phyloP scores from a whole-genome alignment of 2,888 invertebrate species.

The Caenorhabditis auriculariae region DNA sequence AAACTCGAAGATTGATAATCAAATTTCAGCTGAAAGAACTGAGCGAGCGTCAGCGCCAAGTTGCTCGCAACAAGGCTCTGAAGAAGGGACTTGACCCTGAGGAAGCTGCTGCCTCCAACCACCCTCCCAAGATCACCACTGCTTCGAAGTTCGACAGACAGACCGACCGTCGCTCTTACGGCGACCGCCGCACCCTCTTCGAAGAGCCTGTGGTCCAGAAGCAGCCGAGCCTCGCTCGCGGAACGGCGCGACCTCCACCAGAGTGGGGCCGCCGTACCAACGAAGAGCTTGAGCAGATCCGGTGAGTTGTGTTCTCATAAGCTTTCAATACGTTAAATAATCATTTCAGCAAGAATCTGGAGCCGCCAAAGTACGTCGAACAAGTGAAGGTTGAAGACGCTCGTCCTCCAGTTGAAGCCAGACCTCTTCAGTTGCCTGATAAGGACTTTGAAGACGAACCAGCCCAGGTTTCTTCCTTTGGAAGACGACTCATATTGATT shows the following conservation, averaged over 20 bases:
- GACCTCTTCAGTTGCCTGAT: conserved; percentile 54
- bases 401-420: conserved; percentile 55
- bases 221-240: conserved; percentile 51
- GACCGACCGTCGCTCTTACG: conserved; percentile 70
- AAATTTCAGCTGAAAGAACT: conserved; percentile 59
- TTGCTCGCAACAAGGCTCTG: conserved; percentile 62
- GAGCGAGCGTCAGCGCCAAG: conserved; percentile 61
- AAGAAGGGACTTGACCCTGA: conserved; percentile 62
- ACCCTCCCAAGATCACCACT: conserved; percentile 68
- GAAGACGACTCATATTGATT: no score
- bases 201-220: conserved; percentile 45
- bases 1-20: not conserved
- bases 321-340: not conserved
- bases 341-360: conserved; percentile 49
- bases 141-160: conserved; percentile 98
- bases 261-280: conserved; percentile 63
- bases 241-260: conserved; percentile 60
- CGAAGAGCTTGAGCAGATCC: conserved; percentile 58
- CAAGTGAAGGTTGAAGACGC: conserved; percentile 61
- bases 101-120: conserved; percentile 68
- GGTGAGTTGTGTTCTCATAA: conserved; percentile 5
- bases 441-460: conserved; percentile 39
- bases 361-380: conserved; percentile 63
- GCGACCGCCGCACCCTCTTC: conserved; percentile 51
- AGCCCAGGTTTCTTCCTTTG: conserved; percentile 1